Base-by-base conservation (phyloP, 2,888 invertebrate species). In the Lepidochrysops patricia region DNA sequence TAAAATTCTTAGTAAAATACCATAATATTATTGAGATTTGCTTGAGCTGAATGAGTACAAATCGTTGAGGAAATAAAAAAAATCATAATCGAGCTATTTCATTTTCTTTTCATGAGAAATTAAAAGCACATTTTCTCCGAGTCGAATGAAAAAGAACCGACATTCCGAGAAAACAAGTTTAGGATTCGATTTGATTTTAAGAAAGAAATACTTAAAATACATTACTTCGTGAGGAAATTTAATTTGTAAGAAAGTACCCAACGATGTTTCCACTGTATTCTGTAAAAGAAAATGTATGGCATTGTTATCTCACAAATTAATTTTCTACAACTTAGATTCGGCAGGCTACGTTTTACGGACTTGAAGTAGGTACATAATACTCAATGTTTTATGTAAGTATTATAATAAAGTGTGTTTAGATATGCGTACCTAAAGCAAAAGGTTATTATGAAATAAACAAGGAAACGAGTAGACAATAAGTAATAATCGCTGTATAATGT, bases 91-190 rank as follows among this genome's bases (percentile, higher is more conserved):
- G 29, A 52, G 27, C 27, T 29, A 52, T 52, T 52, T 29, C 27
- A 52, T 52, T 52, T 52, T 52, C 52, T 15, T 27, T 52, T 52
- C 26, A 52, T 15, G 29, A 52, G 27, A 52, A 29, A 26, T 27
- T 52, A 4, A 19, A 19, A 23, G 12, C 19, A 19, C 43, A 23
- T 19, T 23, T 43, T 19, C n/a, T 43, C 4, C 9, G 43, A 19
- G 43, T 1, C 12, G 23, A 43, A 43, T 43, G 19, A 43, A 43
- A 43, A 43, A 43, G 13, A 4, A 29, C 29, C 7, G 27, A 27
- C 9, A 52, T 52, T 52, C 29, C 52, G 9, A 15, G 52, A 29
- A 52, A 52, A 52, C 13, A 52, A 52, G 9, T 26, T 43, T 19
- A 19, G 19, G 4, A 27, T 52, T 27, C 29, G 26, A 52, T 52